phyloP scores from a whole-genome alignment of 2,888 invertebrate species.

The Sminthurides aquaticus region DNA sequence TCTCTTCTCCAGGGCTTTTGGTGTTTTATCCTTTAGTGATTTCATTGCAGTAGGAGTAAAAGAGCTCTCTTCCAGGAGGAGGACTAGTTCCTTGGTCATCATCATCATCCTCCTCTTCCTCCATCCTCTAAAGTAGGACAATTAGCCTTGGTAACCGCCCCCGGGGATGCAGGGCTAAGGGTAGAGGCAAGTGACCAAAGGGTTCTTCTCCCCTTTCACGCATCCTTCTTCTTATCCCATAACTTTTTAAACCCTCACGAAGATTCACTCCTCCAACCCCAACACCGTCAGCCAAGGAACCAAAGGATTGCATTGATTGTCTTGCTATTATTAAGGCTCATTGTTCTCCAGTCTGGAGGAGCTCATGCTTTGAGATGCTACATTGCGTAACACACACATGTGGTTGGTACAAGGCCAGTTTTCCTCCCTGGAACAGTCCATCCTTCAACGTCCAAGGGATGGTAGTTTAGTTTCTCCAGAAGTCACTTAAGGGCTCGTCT shows the following conservation, averaged over 20 bases:
- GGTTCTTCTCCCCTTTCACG: too few relatives aligned
- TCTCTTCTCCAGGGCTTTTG: too few relatives aligned
- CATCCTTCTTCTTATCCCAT: too few relatives aligned
- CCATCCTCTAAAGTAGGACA: not conserved
- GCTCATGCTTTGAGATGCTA: not conserved
- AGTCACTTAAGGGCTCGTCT: not conserved
- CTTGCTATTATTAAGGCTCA: not conserved
- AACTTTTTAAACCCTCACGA: too few relatives aligned
- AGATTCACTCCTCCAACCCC: too few relatives aligned
- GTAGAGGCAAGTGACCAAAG: too few relatives aligned
- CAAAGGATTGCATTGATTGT: not conserved
- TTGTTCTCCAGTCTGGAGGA: not conserved
- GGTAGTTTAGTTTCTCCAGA: not conserved
- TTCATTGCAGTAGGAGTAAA: too few relatives aligned
- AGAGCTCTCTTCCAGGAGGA: too few relatives aligned
- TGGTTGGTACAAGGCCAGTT: too few relatives aligned
- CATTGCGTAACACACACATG: too few relatives aligned
- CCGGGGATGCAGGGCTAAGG: not conserved
- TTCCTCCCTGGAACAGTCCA: conserved; percentile 5
- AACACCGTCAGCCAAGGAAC: too few relatives aligned
- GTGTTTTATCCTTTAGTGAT: too few relatives aligned
- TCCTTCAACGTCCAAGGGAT: conserved; percentile 3
- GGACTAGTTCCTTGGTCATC: not conserved
- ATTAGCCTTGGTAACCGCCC: not conserved
- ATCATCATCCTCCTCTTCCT: not conserved